A percentile compares a stretch with the other conserved stretches of the same genome.
phyloP scores from a whole-genome alignment of 2,113 vertebrate species.

The Carassius gibelio region DNA sequence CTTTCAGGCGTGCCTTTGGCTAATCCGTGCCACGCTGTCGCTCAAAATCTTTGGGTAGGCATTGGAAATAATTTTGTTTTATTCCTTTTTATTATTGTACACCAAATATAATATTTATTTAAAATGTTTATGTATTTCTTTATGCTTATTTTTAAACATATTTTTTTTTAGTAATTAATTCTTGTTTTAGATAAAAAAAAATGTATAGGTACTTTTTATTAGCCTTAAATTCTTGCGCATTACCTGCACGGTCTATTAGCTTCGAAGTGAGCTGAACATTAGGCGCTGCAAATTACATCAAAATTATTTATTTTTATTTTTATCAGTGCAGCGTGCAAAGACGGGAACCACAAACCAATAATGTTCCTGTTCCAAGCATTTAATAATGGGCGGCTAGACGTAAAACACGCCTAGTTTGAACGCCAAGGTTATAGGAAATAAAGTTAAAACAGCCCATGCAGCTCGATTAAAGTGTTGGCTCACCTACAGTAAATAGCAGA shows the following conservation, averaged over 20 bases:
- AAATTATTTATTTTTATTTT: neutral
- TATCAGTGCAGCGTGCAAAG: no score
- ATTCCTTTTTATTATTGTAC: no score
- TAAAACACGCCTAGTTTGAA: neutral
- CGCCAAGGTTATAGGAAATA: slow-evolving; percentile 24
- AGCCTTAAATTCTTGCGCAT: neutral
- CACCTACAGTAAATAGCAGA: slow-evolving; percentile 34
- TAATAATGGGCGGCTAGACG: neutral
- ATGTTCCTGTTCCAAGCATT: neutral
- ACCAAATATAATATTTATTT: neutral
- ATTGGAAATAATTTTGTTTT: neutral
- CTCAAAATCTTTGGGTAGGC: neutral
- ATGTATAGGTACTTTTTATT: no score
- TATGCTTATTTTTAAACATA: no score
- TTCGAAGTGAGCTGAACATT: neutral
- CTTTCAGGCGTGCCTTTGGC: slow-evolving; percentile 10
- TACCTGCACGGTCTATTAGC: neutral
- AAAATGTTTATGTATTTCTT: neutral
- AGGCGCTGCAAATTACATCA: neutral
- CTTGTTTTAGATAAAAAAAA: neutral
- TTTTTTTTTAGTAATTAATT: neutral
- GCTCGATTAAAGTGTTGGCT: neutral
- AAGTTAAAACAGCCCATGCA: slow-evolving; percentile 5
- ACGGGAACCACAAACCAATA: neutral
- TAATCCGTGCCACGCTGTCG: neutral